Base-by-base conservation (phyloP, 2,888 invertebrate genomes). In the Drosophila mimetica region DNA sequence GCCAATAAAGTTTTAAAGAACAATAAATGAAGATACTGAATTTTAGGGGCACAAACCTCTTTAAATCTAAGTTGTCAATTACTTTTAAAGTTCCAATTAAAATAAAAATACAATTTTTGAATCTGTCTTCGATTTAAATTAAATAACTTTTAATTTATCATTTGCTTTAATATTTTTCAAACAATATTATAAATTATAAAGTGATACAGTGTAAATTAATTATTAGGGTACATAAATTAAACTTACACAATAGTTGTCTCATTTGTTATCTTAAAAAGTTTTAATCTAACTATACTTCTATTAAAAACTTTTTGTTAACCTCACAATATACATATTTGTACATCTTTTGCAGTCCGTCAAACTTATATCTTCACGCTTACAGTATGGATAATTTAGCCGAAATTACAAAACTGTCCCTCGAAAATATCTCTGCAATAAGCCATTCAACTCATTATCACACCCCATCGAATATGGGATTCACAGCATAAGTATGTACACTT, bases 401-500 rank as follows among this genome's bases (percentile, higher is more conserved):
- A 52, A 41, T 52, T 37, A 46, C 44, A 67, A 64, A 36, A 46
- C 39, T 28, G 46, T 25, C 55, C 39, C 32, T 32, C 16, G 32
- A 20, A 48, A 30, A 48, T 37, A 50, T 59, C 36, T 37, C 11
- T 51, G 55, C 64, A 77, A 79, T 79, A 71, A 48, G 36, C 69
- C 77, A 74, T 76, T 57, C 57, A 67, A 47, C 34, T 58, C 46
- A 72, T 70, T 65, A 74, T 79, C 71, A 71, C 75, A 82, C 74
- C 78, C 71, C 63, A 57, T 18, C 46, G 50, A 66, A 44, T 22
- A 22, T 34, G 9, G 54, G 22, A 44, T 51, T 25, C 36, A 34
- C 47, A 36, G 5, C 59, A 60, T 34, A 58, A 25, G 48, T 36
- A 14, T 28, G 41, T 52, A 14, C 22, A 13, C n/a, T 20, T 18